Conservation (phyloP, 2,888 invertebrate genomes). For the Drosophila neotestacea region DNA sequence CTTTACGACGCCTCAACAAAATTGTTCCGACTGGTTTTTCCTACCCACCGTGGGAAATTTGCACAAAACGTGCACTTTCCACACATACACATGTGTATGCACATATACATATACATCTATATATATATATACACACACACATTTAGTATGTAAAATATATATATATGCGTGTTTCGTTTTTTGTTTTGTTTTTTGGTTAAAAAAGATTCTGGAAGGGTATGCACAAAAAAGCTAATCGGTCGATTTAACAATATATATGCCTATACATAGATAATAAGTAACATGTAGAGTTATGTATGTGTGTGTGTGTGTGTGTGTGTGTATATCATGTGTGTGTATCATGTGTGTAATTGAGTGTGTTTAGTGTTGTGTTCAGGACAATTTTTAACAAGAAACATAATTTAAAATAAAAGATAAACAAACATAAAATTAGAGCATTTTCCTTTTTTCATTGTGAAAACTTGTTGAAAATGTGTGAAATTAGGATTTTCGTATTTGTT, state of each 20-base stretch:
- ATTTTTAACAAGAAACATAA: constrained; percentile 65
- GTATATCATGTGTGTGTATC: constrained; percentile 16
- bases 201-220: constrained; percentile 73
- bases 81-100: constrained; percentile 18
- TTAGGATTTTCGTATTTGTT: constrained; percentile 7
- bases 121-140: constrained; percentile 14
- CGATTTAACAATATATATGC: constrained; percentile 72
- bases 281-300: constrained; percentile 53
- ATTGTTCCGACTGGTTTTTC: constrained; percentile 36
- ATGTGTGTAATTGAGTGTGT: constrained; percentile 28
- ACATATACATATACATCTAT: constrained; percentile 17
- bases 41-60: constrained; percentile 44
- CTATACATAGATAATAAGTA: constrained; percentile 77
- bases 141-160: constrained; percentile 46
- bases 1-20: constrained; percentile 46
- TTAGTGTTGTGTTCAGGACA: constrained; percentile 37
- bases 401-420: constrained; percentile 22
- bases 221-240: constrained; percentile 74
- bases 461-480: constrained; percentile 45
- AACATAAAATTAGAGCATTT: constrained; percentile 47
- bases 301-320: constrained; percentile 23
- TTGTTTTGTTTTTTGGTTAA: constrained; percentile 21
- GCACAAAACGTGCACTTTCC: constrained; percentile 66
- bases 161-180: constrained; percentile 11
- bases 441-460: constrained; percentile 26